Percentiles rank a stretch among this genome's conserved stretches.
These are phyloP conservation scores for Xenopus tropicalis DNA, from an alignment of 2,113 vertebrate genomes.

Conservation along the genomic window UCB_Xtro_10.0 CM004443.2:177046501-177047000, in stretches of 20 bases:
- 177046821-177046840: constrained; percentile 67
- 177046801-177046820: constrained; percentile 81
- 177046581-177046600: constrained; percentile 72
- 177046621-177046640: constrained; percentile 79
- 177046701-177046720: constrained; percentile 61
- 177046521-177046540: constrained; percentile 49
- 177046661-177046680: constrained; percentile 65
- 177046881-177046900: constrained; percentile 48
- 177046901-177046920: constrained; percentile 36
- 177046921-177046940: constrained; percentile 56
- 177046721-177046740: constrained; percentile 51
- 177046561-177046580: constrained; percentile 63
- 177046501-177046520: constrained; percentile 28
- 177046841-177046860: constrained; percentile 20
- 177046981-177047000: no score
- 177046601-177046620: constrained; percentile 80
- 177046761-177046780: constrained; percentile 41
- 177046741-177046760: constrained; percentile 44
- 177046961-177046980: no score
- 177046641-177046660: constrained; percentile 67
- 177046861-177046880: constrained; percentile 46
- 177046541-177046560: constrained; percentile 55
- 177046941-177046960: background rate
- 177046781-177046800: constrained; percentile 67
- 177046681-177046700: constrained; percentile 70